phyloP scores from a whole-genome alignment of 2,888 invertebrate genomes.

The Mythimna pallens region DNA sequence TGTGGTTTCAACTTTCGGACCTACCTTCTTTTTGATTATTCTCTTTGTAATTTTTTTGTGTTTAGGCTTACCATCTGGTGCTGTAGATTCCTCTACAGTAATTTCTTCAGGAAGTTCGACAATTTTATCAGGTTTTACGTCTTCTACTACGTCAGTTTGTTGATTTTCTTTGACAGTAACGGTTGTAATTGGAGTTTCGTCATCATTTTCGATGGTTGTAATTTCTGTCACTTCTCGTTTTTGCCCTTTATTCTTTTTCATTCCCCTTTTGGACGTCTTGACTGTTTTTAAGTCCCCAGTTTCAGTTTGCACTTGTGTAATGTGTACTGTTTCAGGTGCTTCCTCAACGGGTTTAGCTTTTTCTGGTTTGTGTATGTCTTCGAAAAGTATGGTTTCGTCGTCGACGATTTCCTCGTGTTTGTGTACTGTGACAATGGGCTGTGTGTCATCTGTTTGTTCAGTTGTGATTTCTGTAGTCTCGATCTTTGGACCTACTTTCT shows the following conservation, averaged over 20 bases:
- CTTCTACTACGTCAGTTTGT: conserved; percentile 1
- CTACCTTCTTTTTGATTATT: conserved; percentile 48
- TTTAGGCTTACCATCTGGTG: conserved; percentile 72
- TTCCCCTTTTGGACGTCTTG: conserved; percentile 57
- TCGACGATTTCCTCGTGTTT: conserved; percentile 12
- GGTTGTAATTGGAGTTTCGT: conserved; percentile 55
- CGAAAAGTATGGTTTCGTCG: neutral
- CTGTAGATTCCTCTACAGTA: conserved; percentile 53
- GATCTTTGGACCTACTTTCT: conserved; percentile 80
- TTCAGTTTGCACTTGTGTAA: conserved; percentile 57
- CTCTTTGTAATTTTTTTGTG: conserved; percentile 56
- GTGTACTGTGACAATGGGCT: conserved; percentile 18
- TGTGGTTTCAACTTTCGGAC: conserved; percentile 35
- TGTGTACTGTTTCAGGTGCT: conserved; percentile 1
- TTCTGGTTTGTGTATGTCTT: neutral
- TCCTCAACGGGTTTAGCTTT: conserved; percentile 1
- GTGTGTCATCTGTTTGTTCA: conserved; percentile 82
- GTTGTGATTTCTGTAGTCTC: conserved; percentile 72
- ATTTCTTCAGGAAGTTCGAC: conserved; percentile 68
- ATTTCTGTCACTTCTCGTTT: conserved; percentile 60
- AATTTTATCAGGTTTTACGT: conserved; percentile 18
- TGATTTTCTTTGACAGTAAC: conserved; percentile 71
- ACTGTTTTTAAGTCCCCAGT: conserved; percentile 70
- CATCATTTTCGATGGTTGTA: conserved; percentile 54
- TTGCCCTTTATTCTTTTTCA: conserved; percentile 43